Evolutionary conservation across 2,888 invertebrate genomes (phyloP), one percentile per base, ranked within the genome.

Genomic region (Automeris io): DNA sequence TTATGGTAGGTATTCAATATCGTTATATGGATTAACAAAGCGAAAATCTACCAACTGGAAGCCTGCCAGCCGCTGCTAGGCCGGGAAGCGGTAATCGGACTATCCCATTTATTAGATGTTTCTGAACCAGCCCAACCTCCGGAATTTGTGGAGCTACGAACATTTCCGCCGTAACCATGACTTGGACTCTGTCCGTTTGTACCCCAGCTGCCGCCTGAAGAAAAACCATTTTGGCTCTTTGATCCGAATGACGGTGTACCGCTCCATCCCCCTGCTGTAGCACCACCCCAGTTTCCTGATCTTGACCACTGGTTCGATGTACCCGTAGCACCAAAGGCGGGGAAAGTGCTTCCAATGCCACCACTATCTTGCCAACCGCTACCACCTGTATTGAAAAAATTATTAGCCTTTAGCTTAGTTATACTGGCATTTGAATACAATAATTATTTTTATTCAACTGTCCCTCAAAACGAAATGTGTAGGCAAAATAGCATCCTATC

Each of bases 351-450:
- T 7, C 47, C 48, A 35, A 46, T 54, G 6, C 55, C 51, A 2
- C 47, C 45, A 21, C 44, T 47, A 24, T 49, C 43, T 47, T 64
- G 63, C 66, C 66, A 69, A 18, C 61, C 58, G 32, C 49, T 46
- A 22, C 57, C 54, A 23, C 62, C 62, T 65, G 32, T 0, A 32
- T 22, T 19, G 8, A 40, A 8, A n/a, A 9, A 5, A n/a, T n/a
- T n/a, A n/a, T n/a, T n/a, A n/a, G n/a, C n/a, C n/a, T n/a, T n/a
- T n/a, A n/a, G n/a, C n/a, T n/a, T n/a, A n/a, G n/a, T n/a, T n/a
- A n/a, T n/a, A n/a, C n/a, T n/a, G n/a, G n/a, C n/a, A n/a, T n/a
- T n/a, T n/a, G n/a, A n/a, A n/a, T n/a, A n/a, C n/a, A n/a, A n/a
- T n/a, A n/a, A n/a, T n/a, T n/a, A n/a, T n/a, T n/a, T n/a, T n/a